These are phyloP conservation scores for Cyphomyrus plagiostoma DNA, from an alignment of 2,113 vertebrate species.

Conservation along the genomic window DNA sequence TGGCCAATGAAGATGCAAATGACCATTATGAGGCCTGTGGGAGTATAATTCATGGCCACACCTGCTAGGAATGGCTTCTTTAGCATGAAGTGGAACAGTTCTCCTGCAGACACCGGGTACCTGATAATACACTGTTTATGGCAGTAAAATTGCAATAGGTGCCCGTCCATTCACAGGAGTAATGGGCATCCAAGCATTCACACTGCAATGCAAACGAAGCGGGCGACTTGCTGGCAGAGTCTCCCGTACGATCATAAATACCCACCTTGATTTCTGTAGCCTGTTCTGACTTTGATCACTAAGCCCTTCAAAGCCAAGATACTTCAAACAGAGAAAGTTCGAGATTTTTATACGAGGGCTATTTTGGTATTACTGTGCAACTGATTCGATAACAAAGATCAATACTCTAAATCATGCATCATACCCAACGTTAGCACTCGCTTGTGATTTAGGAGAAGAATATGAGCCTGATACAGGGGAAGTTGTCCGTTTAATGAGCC, in stretches of 20 bases:
- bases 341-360: constrained; percentile 16
- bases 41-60: background rate
- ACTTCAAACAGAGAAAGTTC: constrained; percentile 56
- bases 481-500: constrained; percentile 42
- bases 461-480: constrained; percentile 33
- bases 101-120: background rate
- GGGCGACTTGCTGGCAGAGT: background rate
- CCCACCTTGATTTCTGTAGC: constrained; percentile 42
- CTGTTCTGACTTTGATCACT: constrained; percentile 57
- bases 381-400: constrained; percentile 57
- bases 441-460: constrained; percentile 41
- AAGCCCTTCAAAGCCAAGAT: constrained; percentile 52
- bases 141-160: background rate
- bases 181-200: background rate
- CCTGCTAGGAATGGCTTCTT: background rate
- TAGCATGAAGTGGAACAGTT: background rate
- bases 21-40: background rate
- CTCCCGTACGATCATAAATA: background rate
- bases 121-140: background rate
- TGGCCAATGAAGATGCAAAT: constrained; percentile 1
- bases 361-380: constrained; percentile 39
- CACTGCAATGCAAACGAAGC: background rate
- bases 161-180: background rate
- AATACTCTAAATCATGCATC: constrained; percentile 58
- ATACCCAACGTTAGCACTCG: constrained; percentile 31